A percentile compares a stretch with the other conserved stretches of the same genome.
phyloP scores from a whole-genome alignment of 2,113 vertebrate genomes.

The Malaclemys terrapin region DNA sequence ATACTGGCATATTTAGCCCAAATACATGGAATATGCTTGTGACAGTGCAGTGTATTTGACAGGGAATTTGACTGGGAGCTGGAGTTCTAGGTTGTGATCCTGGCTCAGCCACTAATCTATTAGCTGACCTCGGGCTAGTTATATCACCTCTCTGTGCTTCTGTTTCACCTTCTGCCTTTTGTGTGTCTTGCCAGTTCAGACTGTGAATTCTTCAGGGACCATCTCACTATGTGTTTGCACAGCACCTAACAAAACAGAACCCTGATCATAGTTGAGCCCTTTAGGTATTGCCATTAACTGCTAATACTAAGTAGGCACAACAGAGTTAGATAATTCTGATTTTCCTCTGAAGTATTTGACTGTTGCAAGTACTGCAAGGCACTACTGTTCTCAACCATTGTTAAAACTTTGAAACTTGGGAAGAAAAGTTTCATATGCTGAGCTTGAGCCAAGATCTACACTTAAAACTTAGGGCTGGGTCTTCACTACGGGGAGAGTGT shows the following conservation, averaged over 20 bases:
- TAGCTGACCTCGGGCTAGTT: not conserved
- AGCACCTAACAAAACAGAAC: not conserved
- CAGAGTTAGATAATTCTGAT: not conserved
- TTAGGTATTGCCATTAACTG: not conserved
- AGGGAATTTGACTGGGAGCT: too few relatives aligned
- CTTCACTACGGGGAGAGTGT: too few relatives aligned
- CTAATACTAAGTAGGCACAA: not conserved
- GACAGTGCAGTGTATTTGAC: not conserved
- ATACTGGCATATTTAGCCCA: not conserved
- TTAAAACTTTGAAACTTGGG: not conserved
- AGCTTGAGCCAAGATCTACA: not conserved
- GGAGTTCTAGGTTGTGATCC: not conserved
- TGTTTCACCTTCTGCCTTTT: not conserved
- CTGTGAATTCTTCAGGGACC: not conserved
- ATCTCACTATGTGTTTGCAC: not conserved
- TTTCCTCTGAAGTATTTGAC: not conserved
- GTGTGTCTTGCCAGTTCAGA: not conserved
- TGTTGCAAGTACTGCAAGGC: not conserved
- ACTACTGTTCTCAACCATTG: not conserved
- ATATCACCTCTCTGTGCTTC: not conserved
- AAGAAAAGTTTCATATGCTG: not conserved
- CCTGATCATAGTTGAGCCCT: not conserved
- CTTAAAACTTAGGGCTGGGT: not conserved
- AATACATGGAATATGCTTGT: not conserved
- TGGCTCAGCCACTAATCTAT: not conserved